Conservation (phyloP, 2,113 vertebrate genomes). For the Corydoras sp. region DNA sequence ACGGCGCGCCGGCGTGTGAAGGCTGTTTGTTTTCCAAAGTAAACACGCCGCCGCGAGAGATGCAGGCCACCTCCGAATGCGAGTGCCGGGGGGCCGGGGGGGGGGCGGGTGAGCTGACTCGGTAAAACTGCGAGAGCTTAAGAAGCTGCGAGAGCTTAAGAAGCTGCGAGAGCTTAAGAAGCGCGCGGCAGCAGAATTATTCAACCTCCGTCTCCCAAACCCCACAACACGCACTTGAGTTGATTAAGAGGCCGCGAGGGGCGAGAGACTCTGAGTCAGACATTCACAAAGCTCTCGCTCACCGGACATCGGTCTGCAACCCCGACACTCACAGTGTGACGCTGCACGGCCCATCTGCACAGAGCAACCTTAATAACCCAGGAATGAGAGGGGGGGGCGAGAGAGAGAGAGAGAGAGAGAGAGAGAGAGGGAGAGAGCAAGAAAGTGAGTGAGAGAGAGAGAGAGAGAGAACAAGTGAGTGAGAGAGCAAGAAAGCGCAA, state of each 20-base stretch:
- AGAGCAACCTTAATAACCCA: conserved; percentile 1
- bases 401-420: conserved; percentile 1
- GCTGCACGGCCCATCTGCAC: conserved; percentile 9
- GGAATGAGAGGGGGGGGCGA: conserved; percentile 30
- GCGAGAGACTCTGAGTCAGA: conserved; percentile 5
- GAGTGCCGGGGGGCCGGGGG: too few relatives aligned
- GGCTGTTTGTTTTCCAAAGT: conserved; percentile 63
- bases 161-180: too few relatives aligned
- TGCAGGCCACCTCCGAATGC: conserved; percentile 39
- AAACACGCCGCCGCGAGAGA: conserved; percentile 60
- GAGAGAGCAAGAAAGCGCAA: too few relatives aligned
- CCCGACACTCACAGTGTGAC: conserved; percentile 10
- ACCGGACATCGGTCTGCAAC: background rate
- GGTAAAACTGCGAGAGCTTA: too few relatives aligned
- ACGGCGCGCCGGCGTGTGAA: conserved; percentile 46
- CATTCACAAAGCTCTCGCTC: conserved; percentile 13
- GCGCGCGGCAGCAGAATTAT: conserved; percentile 9
- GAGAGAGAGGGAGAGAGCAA: too few relatives aligned
- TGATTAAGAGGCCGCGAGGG: conserved; percentile 10
- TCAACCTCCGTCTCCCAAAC: conserved; percentile 5
- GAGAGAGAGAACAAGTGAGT: too few relatives aligned
- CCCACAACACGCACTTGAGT: conserved; percentile 5
- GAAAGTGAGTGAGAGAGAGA: too few relatives aligned
- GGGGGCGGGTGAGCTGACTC: too few relatives aligned
- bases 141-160: too few relatives aligned